Base-by-base conservation (phyloP, 2,113 vertebrate species). In the Arizona elegans region DNA sequence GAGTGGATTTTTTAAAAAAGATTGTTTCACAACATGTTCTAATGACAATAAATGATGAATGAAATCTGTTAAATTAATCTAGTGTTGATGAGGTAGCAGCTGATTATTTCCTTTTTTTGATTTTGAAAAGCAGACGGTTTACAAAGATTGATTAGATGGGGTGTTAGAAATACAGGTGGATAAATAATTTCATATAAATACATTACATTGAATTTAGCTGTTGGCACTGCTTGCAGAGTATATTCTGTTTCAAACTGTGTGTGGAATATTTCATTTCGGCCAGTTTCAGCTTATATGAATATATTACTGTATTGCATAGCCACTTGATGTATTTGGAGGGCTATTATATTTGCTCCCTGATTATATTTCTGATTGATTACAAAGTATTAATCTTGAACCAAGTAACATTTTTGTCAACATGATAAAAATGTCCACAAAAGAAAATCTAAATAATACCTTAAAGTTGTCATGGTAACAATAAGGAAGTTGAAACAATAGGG, bases 241-340 rank as follows among this genome's bases (percentile, higher is more conserved):
- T 56, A 29, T 92, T 1, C 11, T 65, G 62, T 65, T 93, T 43
- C n/a, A 62, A 54, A 91, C 62, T 59, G 86, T 81, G 86, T 89
- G n/a, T 85, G 90, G n/a, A 91, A 91, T 92, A 88, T 91, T 92
- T 85, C 85, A 91, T 86, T 88, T 12, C 17, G 38, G 1, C 26
- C 33, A 24, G 38, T 81, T 2, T 90, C 81, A 81, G n/a, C 75
- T 92, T 50, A 86, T 90, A 88, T 26, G 90, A 94, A 55, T 38
- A 56, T 85, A 90, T 89, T 33, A 59, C 88, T 17, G 1, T 17
- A 0, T 10, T 91, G 54, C 91, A 59, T 38, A 88, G 23, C 50
- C 59, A 58, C 7, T 1, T 65, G 10, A 43, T 53, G 7, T 29
- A 11, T 81, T 88, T 53, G 86, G 62, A 59, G 15, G 11, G 26